Conservation (phyloP, 92 coral and sea anemone species). For the Desmophyllum pertusum region DNA sequence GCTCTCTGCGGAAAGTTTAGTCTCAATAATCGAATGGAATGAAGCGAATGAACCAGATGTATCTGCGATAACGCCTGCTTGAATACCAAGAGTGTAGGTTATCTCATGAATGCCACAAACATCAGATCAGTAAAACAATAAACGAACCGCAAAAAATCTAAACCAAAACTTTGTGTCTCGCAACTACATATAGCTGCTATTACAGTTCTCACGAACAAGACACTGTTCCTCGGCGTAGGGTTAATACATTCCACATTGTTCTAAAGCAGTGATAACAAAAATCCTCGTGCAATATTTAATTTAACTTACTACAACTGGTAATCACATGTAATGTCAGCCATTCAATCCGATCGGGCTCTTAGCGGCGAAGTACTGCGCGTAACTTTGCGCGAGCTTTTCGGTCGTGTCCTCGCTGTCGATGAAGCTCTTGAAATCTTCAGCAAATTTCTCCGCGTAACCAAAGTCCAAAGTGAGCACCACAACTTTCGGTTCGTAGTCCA, state of each 20-base stretch:
- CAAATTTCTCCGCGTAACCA: slow-evolving; percentile 70
- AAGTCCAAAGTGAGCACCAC: slow-evolving; percentile 80
- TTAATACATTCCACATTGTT: slow-evolving; percentile 15
- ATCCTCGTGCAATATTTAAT: slow-evolving; percentile 15
- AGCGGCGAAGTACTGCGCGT: slow-evolving; percentile 78
- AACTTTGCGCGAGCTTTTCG: slow-evolving; percentile 67
- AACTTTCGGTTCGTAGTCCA: slow-evolving; percentile 61
- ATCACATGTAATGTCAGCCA: slow-evolving; percentile 35
- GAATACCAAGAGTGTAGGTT: slow-evolving; percentile 13
- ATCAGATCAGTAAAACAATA: background rate
- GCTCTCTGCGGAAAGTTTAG: background rate
- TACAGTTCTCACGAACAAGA: background rate
- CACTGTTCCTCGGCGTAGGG: background rate
- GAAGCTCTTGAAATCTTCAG: slow-evolving; percentile 51
- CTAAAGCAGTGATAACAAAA: slow-evolving; percentile 18
- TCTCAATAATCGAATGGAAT: slow-evolving; percentile 17
- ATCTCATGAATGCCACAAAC: slow-evolving; percentile 14
- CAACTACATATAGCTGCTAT: background rate
- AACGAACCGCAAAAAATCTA: background rate
- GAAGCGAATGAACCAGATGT: slow-evolving; percentile 26
- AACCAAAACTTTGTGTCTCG: background rate
- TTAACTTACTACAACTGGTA: slow-evolving; percentile 23
- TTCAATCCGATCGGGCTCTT: slow-evolving; percentile 86
- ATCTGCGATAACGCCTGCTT: slow-evolving; percentile 3
- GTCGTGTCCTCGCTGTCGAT: slow-evolving; percentile 73